Conservation (phyloP, 2,113 vertebrate genomes). For the Limanda limanda region DNA sequence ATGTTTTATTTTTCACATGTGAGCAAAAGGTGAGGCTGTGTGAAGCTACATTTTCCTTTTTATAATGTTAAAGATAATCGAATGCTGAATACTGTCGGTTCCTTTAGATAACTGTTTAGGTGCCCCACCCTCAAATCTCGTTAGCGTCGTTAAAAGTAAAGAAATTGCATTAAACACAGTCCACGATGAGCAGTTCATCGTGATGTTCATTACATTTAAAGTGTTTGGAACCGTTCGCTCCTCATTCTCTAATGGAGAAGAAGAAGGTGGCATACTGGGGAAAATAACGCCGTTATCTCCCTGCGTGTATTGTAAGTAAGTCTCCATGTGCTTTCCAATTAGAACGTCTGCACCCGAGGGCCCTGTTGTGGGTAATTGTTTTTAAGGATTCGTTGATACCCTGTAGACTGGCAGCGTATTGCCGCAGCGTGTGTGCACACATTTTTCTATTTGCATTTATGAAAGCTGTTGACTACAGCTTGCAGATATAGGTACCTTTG, state of each 20-base stretch:
- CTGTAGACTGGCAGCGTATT: slow-evolving; percentile 24
- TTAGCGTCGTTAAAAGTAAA: neutral
- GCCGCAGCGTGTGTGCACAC: slow-evolving; percentile 24
- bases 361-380: slow-evolving; percentile 60
- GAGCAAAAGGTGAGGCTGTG: too few relatives aligned
- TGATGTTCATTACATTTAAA: slow-evolving; percentile 24
- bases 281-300: slow-evolving; percentile 33
- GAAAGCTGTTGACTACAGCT: slow-evolving; percentile 27
- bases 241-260: slow-evolving; percentile 2
- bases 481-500: slow-evolving; percentile 7
- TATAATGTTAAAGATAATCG: neutral
- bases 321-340: slow-evolving; percentile 56
- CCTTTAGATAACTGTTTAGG: neutral
- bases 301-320: slow-evolving; percentile 30
- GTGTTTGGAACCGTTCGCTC: neutral
- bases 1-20: too few relatives aligned
- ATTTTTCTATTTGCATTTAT: slow-evolving; percentile 52
- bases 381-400: slow-evolving; percentile 48
- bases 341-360: slow-evolving; percentile 37
- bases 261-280: neutral
- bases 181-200: neutral
- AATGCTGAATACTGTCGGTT: neutral
- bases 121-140: neutral
- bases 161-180: neutral
- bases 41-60: neutral